phyloP scores from a whole-genome alignment of 2,113 vertebrate species.

The Pardalotus punctatus region DNA sequence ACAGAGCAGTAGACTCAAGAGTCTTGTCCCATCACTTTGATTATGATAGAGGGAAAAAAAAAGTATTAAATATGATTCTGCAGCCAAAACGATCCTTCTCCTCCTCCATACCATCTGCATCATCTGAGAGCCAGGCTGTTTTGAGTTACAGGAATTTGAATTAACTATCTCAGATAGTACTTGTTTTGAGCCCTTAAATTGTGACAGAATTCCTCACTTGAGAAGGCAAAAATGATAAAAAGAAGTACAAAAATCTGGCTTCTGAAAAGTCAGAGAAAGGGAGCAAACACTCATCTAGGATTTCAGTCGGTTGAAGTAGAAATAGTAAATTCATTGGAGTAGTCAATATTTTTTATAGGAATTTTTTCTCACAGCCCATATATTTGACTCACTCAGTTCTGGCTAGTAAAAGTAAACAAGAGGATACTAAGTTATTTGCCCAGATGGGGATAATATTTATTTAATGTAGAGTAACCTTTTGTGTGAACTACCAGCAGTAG shows the following conservation, averaged over 20 bases:
- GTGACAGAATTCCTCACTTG: neutral
- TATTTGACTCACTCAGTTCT: neutral
- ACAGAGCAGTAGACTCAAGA: neutral
- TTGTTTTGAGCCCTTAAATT: slow-evolving; percentile 4
- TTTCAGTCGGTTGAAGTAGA: neutral
- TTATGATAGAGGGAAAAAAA: neutral
- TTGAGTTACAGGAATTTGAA: slow-evolving; percentile 22
- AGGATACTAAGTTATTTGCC: neutral
- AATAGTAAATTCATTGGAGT: neutral
- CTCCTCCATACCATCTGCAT: slow-evolving; percentile 60
- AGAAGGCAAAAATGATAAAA: neutral
- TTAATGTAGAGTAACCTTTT: neutral
- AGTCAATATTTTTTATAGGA: neutral
- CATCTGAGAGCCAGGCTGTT: slow-evolving; percentile 10
- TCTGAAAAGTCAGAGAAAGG: neutral
- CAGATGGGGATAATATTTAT: neutral
- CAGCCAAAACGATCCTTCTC: neutral
- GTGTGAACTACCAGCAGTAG: neutral
- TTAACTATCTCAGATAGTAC: neutral
- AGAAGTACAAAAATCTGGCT: neutral
- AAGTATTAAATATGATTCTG: neutral
- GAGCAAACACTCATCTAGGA: neutral
- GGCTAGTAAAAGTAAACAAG: neutral
- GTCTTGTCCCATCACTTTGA: neutral
- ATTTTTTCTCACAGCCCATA: neutral